Evolutionary conservation across 2,888 invertebrate genomes (phyloP).

Genomic region (Cryptus viduatorius): DNA sequence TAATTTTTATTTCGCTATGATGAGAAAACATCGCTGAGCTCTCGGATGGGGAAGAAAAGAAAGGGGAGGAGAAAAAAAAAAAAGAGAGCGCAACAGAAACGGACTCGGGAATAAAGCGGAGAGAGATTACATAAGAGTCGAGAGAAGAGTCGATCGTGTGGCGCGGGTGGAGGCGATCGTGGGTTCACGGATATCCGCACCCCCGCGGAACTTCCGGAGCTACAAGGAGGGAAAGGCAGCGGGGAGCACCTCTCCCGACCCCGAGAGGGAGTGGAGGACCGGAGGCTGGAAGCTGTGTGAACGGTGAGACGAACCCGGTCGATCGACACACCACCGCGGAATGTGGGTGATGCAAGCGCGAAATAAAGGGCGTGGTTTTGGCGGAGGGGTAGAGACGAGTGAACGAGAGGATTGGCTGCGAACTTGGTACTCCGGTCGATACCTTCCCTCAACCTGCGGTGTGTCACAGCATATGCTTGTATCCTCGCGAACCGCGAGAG

Average conservation of each 20-base stretch:
- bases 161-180: slow-evolving; percentile 53
- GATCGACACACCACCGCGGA: slow-evolving; percentile 75
- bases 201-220: slow-evolving; percentile 64
- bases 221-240: slow-evolving; percentile 30
- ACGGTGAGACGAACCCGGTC: slow-evolving; percentile 65
- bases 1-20: not conserved
- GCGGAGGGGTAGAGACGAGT: slow-evolving; percentile 74
- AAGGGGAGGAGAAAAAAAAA: not conserved
- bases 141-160: slow-evolving; percentile 32
- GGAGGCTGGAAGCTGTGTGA: slow-evolving; percentile 49
- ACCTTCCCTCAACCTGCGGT: slow-evolving; percentile 75
- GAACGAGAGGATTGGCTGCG: slow-evolving; percentile 83
- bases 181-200: slow-evolving; percentile 65
- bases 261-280: slow-evolving; percentile 29
- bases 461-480: slow-evolving; percentile 77
- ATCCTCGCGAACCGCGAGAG: slow-evolving; percentile 57
- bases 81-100: slow-evolving; percentile 22
- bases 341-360: slow-evolving; percentile 83
- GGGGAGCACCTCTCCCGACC: slow-evolving; percentile 41
- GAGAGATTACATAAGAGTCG: slow-evolving; percentile 7
- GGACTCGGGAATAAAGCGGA: slow-evolving; percentile 1
- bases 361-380: slow-evolving; percentile 85
- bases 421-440: slow-evolving; percentile 84
- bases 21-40: not conserved
- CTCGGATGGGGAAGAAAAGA: not conserved